Evolutionary conservation across 2,888 invertebrate species (phyloP), one percentile per base, ranked within the genome.

Genomic region (Elegia similella): DNA sequence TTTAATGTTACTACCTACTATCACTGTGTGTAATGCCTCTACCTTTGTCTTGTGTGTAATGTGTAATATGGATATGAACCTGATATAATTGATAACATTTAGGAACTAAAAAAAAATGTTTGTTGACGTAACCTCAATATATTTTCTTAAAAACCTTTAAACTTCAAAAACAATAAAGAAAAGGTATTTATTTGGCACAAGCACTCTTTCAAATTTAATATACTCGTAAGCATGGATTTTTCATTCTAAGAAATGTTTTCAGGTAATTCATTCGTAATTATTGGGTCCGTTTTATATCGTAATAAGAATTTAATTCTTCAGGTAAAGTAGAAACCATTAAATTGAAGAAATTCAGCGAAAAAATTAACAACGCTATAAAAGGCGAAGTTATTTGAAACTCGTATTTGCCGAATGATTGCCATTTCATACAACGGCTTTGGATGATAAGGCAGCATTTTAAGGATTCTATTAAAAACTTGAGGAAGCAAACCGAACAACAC

Each of bases 291-390:
- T 54, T 44, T 30, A 32, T 43, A 23, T 30, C 53, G 12, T 43
- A 54, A 54, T 42, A 29, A 15, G 32, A 43, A 43, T 54, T 44
- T 12, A 44, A 54, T 43, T 53, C 42, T 10, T 6, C 30, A 54
- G 43, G 30, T 43, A n/a, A 10, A 29, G 7, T 47, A n/a, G 38
- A 34, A 52, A 23, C 42, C 30, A 53, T 43, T 15, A 16, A 30
- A 44, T 42, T 44, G 13, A 42, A 52, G 15, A 29, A 53, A 53
- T 7, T 53, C 42, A 53, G 53, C 43, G 16, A 54, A 54, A 53
- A n/a, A 43, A 54, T 54, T 43, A 44, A 54, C 43, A 54, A 32
- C 13, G 30, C 32, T 15, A 54, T 54, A 54, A 54, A 52, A 54
- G 16, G 38, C 15, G 8, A 43, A 16, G 8, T 29, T 29, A 52